Evolutionary conservation across 2,888 invertebrate species (phyloP), one percentile per base, ranked within the genome.

Genomic region (Omphaloscelis lunosa): DNA sequence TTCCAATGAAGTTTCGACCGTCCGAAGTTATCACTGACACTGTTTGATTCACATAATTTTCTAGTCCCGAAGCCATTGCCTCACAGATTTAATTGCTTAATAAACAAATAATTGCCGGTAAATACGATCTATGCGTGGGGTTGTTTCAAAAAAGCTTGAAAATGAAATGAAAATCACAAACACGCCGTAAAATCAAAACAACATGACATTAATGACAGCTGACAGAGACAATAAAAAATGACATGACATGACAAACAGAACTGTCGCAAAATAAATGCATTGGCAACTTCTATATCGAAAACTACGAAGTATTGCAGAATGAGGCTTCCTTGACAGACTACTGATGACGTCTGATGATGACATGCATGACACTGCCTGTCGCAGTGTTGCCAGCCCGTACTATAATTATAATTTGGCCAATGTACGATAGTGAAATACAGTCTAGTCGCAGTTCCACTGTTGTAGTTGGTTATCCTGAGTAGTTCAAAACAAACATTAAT

Each of bases 1-100:
- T 99, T 66, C 99, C 99, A 89, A 99, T 99, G 93, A 99, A 99
- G 94, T 99, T 99, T 87, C 99, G 97, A 63, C 99, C 99, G 96
- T 99, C 99, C 20, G 99, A 98, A 72, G 99, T 99, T 90, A 99
- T 99, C 83, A 99, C 98, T 56, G 99, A 99, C 75, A 99, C 99
- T 56, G 98, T 98, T 96, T 98, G 98, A 94, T 99, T 99, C 20
- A 99, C 98, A 91, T 98, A 99, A 68, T 98, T 98, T 95, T 99
- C 99, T 82, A 99, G 95, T 79, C 98, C 98, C 66, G 98, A 98
- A 89, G 98, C 98, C 98, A 98, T 98, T 88, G 79, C 53, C 27
- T 62, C 61, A 27, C n/a, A 56, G 63, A 62, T 56, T 48, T 39
- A 63, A 67, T 56, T 51, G 20, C 39, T 56, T 58, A 62, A 41